Evolutionary conservation across 2,888 invertebrate genomes (phyloP).

Genomic region (Nycteola revayana): DNA sequence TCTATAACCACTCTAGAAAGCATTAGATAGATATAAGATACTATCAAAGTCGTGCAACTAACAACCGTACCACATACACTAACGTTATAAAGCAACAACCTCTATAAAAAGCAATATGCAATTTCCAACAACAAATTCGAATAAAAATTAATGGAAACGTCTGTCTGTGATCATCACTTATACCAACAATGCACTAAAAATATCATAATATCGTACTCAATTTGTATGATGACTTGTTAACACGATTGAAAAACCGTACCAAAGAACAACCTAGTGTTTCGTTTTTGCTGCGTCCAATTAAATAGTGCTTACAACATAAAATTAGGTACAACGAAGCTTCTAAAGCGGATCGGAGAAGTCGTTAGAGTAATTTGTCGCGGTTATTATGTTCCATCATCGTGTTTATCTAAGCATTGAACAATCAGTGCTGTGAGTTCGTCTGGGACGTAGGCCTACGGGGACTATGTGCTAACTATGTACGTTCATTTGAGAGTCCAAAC

Average conservation of each 20-base stretch:
- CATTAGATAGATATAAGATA: no score
- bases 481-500: constrained; percentile 49
- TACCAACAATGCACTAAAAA: constrained; percentile 12
- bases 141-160: constrained; percentile 20
- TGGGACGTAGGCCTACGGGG: constrained; percentile 34
- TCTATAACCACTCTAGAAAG: no score
- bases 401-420: constrained; percentile 41
- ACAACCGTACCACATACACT: no score
- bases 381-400: constrained; percentile 42
- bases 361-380: constrained; percentile 45
- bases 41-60: no score
- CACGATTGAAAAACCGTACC: constrained; percentile 11
- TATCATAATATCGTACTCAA: constrained; percentile 14
- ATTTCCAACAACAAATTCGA: constrained; percentile 11
- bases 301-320: constrained; percentile 18
- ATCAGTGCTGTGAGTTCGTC: constrained; percentile 39
- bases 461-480: constrained; percentile 39
- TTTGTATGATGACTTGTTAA: constrained; percentile 20
- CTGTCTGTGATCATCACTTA: constrained; percentile 11
- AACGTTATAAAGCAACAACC: no score
- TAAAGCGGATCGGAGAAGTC: constrained; percentile 16
- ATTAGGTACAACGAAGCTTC: constrained; percentile 3
- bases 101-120: no score
- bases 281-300: constrained; percentile 26
- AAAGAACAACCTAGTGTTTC: constrained; percentile 3